phyloP scores from a whole-genome alignment of 2,113 vertebrate species.

The Melospiza georgiana region DNA sequence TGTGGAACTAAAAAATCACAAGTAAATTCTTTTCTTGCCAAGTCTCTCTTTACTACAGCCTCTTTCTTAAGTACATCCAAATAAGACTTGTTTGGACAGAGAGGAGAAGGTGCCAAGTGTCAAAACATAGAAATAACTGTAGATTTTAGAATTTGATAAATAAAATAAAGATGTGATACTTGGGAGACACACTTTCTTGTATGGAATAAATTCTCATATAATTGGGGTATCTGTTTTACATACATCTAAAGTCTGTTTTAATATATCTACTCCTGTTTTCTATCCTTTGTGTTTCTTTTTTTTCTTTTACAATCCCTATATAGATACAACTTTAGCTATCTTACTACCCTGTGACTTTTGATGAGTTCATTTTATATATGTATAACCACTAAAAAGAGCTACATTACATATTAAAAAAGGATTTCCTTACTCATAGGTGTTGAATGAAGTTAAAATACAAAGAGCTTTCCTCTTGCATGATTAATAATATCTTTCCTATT shows the following conservation, averaged over 20 bases:
- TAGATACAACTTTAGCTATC: background rate
- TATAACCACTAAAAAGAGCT: background rate
- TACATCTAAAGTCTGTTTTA: background rate
- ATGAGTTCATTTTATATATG: background rate
- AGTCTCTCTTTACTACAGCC: background rate
- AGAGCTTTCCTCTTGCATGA: background rate
- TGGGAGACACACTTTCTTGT: background rate
- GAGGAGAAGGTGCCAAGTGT: background rate
- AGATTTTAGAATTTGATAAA: background rate
- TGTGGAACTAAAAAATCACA: background rate
- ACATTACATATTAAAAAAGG: background rate
- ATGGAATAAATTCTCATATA: background rate
- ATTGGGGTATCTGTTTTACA: background rate
- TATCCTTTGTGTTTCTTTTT: background rate
- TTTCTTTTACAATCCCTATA: background rate
- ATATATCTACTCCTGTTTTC: background rate
- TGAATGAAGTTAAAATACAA: background rate
- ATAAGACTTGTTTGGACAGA: background rate
- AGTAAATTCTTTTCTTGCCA: background rate
- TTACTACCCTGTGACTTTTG: background rate
- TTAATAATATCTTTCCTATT: background rate
- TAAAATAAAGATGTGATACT: background rate
- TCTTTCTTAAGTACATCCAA: background rate
- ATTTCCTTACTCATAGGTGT: background rate
- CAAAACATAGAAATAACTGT: background rate